Base-by-base conservation (phyloP, 2,113 vertebrate genomes). In the Rhabdomys dilectus region DNA sequence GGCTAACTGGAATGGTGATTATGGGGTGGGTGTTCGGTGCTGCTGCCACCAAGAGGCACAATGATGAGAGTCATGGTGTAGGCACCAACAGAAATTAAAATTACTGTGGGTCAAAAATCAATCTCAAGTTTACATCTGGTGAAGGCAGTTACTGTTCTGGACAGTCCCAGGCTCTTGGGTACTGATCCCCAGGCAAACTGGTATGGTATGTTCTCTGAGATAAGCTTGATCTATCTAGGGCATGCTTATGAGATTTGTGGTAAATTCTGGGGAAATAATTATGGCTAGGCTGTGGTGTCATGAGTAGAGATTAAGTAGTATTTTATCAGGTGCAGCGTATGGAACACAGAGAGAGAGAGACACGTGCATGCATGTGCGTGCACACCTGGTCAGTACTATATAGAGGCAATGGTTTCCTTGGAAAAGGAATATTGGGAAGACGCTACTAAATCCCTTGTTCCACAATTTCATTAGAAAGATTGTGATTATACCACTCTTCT, bases 351-450 rank as follows among this genome's bases (percentile, higher is more conserved):
- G 9, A 73, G 3, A 34, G 7, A 72, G 75, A 58, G 19, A 15
- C 6, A 15, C 6, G 19, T 8, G 62, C 12, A 9, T 36, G 29
- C 12, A 76, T 24, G 3, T 66, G 26, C 62, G 5, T 16, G 5
- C 56, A 86, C 11, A 15, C 60, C 13, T 87, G 22, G 80, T 29
- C n/a, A 39, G 60, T 53, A 51, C 72, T 81, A 1, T 48, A n/a
- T 6, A 36, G 56, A 34, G 58, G 22, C 5, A 9, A 29, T 36
- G n/a, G 8, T 91, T 81, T 1, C 19, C 58, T 82, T 81, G 72
- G 68, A 82, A 91, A 93, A 93, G n/a, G 62, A 78, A 45, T 42
- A n/a, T 87, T 45, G 31, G 62, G 9, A 92, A 84, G 66, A 31
- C 31, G 53, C 39, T 78, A 29, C 64, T 73, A 36, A 72, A 45